Base-by-base conservation (phyloP, 2,888 invertebrate species). In the Calephelis perditalis region DNA sequence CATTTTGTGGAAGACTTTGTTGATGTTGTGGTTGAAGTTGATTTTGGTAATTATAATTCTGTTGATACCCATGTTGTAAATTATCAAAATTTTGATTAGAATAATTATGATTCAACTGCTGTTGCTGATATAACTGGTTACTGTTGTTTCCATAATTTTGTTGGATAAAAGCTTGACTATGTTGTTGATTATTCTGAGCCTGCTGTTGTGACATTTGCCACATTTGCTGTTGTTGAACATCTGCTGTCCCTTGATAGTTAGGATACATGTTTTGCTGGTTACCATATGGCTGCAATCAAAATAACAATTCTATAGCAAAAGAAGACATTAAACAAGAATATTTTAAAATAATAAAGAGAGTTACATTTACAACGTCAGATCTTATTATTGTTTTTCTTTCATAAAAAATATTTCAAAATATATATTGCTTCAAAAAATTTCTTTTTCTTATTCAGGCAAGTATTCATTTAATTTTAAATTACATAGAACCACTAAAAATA, bases 151-250 rank as follows among this genome's bases (percentile, higher is more conserved):
- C 71, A 66, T 79, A 82, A 59, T 81, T 82, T 60, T 78, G 77
- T 54, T 79, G 85, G 52, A 81, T 82, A 67, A 83, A 84, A 55
- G 75, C 73, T 64, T 84, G 86, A 1, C 83, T 81, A 68, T 83
- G 86, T 67, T 91, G 91, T 78, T 87, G 91, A 68, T 82, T 84
- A 63, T 79, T 84, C 59, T 79, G 87, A 36, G 76, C 73, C 61
- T 76, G 72, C 40, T 69, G 72, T 58, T 63, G 69, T 1, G 76
- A 78, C 67, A 76, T 70, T 66, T 82, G 85, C 81, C 84, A 88
- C 72, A 80, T 82, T 68, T 81, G 85, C 67, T 83, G 88, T 45
- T 71, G 78, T 58, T 68, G 72, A 67, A 67, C 63, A 65, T 67
- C 68, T 58, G 66, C 72, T 59, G 64, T 73, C 58, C 74, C 74